Percentiles rank a stretch among this genome's conserved stretches.
These are phyloP conservation scores for Catamblyrhynchus diadema DNA, from an alignment of 2,797 vertebrate genomes.

Conservation along the genomic window DNA sequence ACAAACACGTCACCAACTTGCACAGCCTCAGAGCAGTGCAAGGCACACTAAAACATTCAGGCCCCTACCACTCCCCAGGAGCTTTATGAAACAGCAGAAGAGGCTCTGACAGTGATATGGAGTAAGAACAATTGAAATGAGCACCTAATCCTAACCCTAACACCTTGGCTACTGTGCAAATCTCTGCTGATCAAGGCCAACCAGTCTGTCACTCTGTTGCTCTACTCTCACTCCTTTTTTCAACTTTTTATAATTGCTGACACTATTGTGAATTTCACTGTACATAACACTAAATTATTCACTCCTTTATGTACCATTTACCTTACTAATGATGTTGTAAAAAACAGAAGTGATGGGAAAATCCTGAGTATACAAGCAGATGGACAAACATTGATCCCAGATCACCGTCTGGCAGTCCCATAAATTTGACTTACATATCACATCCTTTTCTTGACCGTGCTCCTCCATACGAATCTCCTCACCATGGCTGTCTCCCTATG, in stretches of 20 bases:
- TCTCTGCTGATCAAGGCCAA: neutral
- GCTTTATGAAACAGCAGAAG: neutral
- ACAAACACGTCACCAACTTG: rapidly evolving
- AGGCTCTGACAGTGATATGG: neutral
- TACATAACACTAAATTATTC: neutral
- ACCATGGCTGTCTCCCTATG: neutral
- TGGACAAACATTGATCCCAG: neutral
- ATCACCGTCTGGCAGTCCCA: rapidly evolving
- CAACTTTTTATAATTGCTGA: neutral
- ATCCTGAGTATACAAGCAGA: neutral
- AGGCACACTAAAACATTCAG: neutral
- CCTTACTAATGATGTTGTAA: neutral
- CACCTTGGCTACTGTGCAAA: neutral
- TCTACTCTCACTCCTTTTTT: neutral
- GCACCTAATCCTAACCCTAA: neutral
- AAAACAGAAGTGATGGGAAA: neutral
- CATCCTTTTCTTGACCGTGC: rapidly evolving
- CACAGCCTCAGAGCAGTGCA: neutral
- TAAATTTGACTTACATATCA: neutral
- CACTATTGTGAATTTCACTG: neutral
- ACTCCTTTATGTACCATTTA: neutral
- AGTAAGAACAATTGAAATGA: neutral
- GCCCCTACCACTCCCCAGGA: neutral
- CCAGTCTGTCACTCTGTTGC: neutral
- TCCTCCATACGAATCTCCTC: neutral